phyloP scores from a whole-genome alignment of 2,888 invertebrate species.

The Julus scanicus region DNA sequence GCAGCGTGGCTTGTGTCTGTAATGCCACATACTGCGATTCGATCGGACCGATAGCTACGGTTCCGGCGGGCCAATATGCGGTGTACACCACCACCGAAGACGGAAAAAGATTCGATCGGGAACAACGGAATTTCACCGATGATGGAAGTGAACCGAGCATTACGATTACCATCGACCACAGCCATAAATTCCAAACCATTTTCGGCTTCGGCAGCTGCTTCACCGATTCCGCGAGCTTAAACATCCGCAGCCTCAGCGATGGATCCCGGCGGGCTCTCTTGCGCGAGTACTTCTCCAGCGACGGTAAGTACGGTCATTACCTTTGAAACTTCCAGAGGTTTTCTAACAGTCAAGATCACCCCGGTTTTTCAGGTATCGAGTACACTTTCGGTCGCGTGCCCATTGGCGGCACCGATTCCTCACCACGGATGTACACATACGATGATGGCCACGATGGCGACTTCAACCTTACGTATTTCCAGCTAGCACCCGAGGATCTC shows the following conservation, averaged over 20 bases:
- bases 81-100: conserved; percentile 73
- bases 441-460: neutral
- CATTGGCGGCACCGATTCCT: neutral
- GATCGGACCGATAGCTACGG: conserved; percentile 70
- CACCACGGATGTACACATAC: neutral
- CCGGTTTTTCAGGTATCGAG: neutral
- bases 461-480: neutral
- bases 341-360: no score
- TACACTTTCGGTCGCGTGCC: neutral
- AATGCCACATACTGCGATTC: conserved; percentile 78
- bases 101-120: conserved; percentile 70
- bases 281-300: conserved; percentile 67
- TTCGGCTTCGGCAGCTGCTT: conserved; percentile 89
- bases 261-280: conserved; percentile 70
- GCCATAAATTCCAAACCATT: conserved; percentile 72
- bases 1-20: conserved; percentile 76
- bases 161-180: neutral
- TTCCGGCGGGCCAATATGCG: conserved; percentile 68
- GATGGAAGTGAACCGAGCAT: neutral
- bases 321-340: neutral
- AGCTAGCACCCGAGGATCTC: neutral
- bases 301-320: conserved; percentile 59
- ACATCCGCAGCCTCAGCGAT: conserved; percentile 74
- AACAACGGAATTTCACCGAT: neutral
- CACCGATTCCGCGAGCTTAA: conserved; percentile 77